Evolutionary conservation across 2,888 invertebrate species (phyloP).

Genomic region (Nemotelus nigrinus): DNA sequence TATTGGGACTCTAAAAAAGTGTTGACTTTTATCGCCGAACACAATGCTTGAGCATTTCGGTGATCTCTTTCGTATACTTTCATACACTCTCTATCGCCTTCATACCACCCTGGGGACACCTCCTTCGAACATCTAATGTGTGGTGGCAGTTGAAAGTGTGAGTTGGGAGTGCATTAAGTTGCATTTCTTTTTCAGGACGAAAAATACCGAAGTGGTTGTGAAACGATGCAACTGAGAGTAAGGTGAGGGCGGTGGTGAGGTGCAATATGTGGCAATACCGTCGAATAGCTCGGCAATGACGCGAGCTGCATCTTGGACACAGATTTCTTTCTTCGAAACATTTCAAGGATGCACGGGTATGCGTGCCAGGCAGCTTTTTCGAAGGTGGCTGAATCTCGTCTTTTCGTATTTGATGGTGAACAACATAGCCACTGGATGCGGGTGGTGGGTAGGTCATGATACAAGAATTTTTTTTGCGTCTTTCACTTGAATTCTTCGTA

Average conservation of each 20-base stretch:
- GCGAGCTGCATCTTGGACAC: constrained; percentile 42
- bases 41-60: constrained; percentile 40
- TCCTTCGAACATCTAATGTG: constrained; percentile 19
- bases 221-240: constrained; percentile 7
- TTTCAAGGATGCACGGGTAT: constrained; percentile 42
- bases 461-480: constrained; percentile 5
- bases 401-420: no score
- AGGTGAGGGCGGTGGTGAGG: constrained; percentile 38
- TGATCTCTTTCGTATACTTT: constrained; percentile 28
- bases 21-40: constrained; percentile 35
- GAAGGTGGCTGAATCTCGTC: constrained; percentile 24
- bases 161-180: constrained; percentile 48
- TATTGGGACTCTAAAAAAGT: constrained; percentile 29
- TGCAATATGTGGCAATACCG: constrained; percentile 36
- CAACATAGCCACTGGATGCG: no score
- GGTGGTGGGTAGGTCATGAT: no score
- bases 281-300: constrained; percentile 21
- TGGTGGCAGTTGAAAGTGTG: background rate
- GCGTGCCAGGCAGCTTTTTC: constrained; percentile 31
- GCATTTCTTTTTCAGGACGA: constrained; percentile 47
- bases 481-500: constrained; percentile 32
- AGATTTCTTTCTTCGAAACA: constrained; percentile 40
- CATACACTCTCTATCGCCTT: constrained; percentile 37
- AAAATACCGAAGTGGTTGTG: constrained; percentile 31
- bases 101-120: constrained; percentile 2